Percentiles rank a stretch among this genome's conserved stretches.
These are phyloP conservation scores for Urosaurus nigricauda DNA, from an alignment of 2,797 vertebrate genomes.

Conservation along the genomic window DNA sequence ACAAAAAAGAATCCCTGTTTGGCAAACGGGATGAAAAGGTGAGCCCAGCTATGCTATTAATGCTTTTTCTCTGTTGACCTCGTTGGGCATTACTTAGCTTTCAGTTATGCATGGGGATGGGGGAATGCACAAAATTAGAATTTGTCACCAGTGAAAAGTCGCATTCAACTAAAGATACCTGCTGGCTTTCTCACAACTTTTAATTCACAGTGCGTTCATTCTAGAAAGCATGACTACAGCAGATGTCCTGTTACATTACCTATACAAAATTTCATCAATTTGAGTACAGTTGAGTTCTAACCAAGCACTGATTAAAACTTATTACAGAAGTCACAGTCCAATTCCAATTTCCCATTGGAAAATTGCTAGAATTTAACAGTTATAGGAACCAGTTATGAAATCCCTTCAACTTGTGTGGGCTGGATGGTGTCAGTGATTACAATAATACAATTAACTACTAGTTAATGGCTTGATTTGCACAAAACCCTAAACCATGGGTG, in stretches of 20 bases:
- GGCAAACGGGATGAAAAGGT: conserved; percentile 83
- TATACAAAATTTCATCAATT: background rate
- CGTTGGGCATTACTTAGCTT: background rate
- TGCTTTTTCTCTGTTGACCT: background rate
- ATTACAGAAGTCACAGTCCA: background rate
- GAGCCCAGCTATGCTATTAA: conserved; percentile 71
- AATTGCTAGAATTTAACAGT: too few relatives aligned
- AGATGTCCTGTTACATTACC: background rate
- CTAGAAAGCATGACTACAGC: conserved; percentile 30
- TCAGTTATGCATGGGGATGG: conserved; percentile 18
- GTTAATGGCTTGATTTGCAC: background rate
- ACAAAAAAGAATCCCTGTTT: conserved; percentile 53
- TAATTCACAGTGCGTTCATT: conserved; percentile 2
- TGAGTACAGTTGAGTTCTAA: conserved; percentile 13
- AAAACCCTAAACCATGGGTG: background rate
- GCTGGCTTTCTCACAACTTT: conserved; percentile 2
- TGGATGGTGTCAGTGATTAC: background rate
- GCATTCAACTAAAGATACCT: background rate
- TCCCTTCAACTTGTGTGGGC: background rate
- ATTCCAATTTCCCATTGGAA: background rate
- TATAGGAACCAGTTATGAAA: too few relatives aligned
- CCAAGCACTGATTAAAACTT: background rate
- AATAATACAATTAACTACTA: background rate
- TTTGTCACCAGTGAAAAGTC: conserved; percentile 29
- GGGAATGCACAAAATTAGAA: conserved; percentile 2